Percentiles rank a stretch among this genome's conserved stretches.
phyloP scores from a whole-genome alignment of 1,140 invertebrate species.

The Latrodectus geometricus region DNA sequence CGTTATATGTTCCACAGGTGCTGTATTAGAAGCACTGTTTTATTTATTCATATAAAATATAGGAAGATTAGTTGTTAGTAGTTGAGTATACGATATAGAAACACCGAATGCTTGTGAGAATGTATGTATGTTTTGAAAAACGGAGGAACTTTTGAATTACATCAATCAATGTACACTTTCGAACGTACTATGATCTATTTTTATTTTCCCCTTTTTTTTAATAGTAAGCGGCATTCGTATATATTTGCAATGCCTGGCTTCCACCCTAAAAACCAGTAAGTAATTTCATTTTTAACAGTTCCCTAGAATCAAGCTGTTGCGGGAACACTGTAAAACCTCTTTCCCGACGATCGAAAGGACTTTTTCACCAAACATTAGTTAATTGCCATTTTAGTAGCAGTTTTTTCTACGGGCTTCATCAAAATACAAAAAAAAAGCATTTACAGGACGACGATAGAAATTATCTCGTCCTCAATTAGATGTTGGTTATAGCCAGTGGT shows the following conservation, averaged over 20 bases:
- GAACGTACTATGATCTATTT: slow-evolving; percentile 56
- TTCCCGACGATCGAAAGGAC: slow-evolving; percentile 16
- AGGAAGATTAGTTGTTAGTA: slow-evolving; percentile 61
- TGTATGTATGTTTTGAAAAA: slow-evolving; percentile 61
- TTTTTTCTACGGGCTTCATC: slow-evolving; percentile 56
- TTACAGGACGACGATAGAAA: slow-evolving; percentile 23
- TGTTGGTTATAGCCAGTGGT: slow-evolving; percentile 55
- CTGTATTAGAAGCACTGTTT: slow-evolving; percentile 60
- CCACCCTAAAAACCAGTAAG: slow-evolving; percentile 45
- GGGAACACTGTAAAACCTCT: neutral
- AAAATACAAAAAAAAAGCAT: slow-evolving; percentile 45
- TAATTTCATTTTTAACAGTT: slow-evolving; percentile 51
- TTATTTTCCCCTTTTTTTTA: slow-evolving; percentile 54
- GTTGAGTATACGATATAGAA: slow-evolving; percentile 55
- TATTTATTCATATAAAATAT: slow-evolving; percentile 61
- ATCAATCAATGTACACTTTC: slow-evolving; percentile 55
- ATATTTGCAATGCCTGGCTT: slow-evolving; percentile 58
- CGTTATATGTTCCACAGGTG: slow-evolving; percentile 56
- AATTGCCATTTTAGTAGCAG: slow-evolving; percentile 51
- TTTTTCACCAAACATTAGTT: slow-evolving; percentile 55
- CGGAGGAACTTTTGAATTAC: slow-evolving; percentile 58
- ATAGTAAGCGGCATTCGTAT: slow-evolving; percentile 57
- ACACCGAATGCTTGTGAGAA: slow-evolving; percentile 59
- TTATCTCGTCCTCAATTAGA: slow-evolving; percentile 41
- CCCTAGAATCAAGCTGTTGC: neutral